Evolutionary conservation across 2,113 vertebrate genomes (phyloP).

Genomic region (Haliaeetus leucogaster): DNA sequence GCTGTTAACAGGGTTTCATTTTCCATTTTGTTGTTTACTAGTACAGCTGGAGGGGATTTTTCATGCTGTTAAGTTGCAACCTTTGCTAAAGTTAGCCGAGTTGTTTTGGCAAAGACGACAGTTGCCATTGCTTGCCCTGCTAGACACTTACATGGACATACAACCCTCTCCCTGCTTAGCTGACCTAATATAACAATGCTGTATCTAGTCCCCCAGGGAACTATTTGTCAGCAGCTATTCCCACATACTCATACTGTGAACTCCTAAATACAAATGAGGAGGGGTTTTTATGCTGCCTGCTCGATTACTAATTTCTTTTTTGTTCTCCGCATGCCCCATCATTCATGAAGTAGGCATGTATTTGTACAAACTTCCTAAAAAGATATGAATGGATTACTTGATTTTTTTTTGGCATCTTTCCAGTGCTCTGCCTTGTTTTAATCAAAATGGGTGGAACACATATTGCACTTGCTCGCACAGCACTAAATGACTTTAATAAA

Average conservation of each 20-base stretch:
- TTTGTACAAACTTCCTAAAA: constrained; percentile 32
- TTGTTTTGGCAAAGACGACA: constrained; percentile 21
- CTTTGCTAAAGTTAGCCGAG: constrained; percentile 39
- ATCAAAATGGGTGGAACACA: constrained; percentile 42
- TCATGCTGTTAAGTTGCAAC: constrained; percentile 23
- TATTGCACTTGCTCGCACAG: background rate
- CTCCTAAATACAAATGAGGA: constrained; percentile 19
- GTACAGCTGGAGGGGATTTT: constrained; percentile 45
- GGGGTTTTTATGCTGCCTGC: constrained; percentile 13
- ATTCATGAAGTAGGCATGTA: background rate
- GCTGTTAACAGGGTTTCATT: constrained; percentile 23
- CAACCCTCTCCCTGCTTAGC: constrained; percentile 3
- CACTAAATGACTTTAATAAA: constrained; percentile 55
- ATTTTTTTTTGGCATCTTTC: background rate
- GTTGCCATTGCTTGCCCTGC: constrained; percentile 9
- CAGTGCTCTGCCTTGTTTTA: constrained; percentile 1
- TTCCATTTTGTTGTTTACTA: constrained; percentile 61
- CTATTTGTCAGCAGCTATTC: constrained; percentile 36
- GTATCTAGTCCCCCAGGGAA: constrained; percentile 1
- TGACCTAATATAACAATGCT: constrained; percentile 52
- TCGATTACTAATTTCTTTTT: constrained; percentile 38
- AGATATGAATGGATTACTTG: constrained; percentile 7
- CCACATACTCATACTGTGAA: constrained; percentile 21
- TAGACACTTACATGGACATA: constrained; percentile 40
- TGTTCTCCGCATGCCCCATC: constrained; percentile 20